These are phyloP conservation scores for Lasioglossum baleicum DNA, from an alignment of 1,140 invertebrate genomes.

Conservation along the genomic window DNA sequence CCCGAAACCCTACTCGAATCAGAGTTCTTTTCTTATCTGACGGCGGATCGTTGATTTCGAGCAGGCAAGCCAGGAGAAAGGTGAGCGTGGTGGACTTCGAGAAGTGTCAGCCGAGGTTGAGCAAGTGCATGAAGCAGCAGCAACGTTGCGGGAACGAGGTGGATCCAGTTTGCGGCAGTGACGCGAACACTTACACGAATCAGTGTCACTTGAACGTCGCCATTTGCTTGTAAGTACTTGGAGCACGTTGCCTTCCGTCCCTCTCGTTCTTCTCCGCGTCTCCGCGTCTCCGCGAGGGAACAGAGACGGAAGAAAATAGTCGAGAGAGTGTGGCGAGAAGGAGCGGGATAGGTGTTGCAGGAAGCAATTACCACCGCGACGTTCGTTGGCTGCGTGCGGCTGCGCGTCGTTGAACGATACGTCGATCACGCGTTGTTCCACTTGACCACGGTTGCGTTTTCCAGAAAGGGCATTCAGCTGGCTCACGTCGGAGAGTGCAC, in stretches of 20 bases:
- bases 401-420: background rate
- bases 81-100: constrained; percentile 87
- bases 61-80: constrained; percentile 80
- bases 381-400: no score
- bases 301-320: no score
- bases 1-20: no score
- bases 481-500: constrained; percentile 93
- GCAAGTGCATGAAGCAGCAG: constrained; percentile 87
- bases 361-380: background rate
- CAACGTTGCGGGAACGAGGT: constrained; percentile 81
- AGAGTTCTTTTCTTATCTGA: background rate
- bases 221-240: constrained; percentile 87
- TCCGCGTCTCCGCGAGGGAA: no score
- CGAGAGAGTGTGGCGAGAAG: background rate
- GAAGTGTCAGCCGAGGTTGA: constrained; percentile 86
- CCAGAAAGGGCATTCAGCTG: constrained; percentile 89
- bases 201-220: constrained; percentile 90
- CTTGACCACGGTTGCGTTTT: constrained; percentile 43
- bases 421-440: constrained; percentile 6
- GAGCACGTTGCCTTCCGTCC: no score
- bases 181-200: constrained; percentile 90
- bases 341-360: background rate
- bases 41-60: background rate
- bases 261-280: background rate
- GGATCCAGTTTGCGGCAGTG: constrained; percentile 91